Evolutionary conservation across 2,797 vertebrate species (phyloP).

Genomic region (Sebastes cheni): DNA sequence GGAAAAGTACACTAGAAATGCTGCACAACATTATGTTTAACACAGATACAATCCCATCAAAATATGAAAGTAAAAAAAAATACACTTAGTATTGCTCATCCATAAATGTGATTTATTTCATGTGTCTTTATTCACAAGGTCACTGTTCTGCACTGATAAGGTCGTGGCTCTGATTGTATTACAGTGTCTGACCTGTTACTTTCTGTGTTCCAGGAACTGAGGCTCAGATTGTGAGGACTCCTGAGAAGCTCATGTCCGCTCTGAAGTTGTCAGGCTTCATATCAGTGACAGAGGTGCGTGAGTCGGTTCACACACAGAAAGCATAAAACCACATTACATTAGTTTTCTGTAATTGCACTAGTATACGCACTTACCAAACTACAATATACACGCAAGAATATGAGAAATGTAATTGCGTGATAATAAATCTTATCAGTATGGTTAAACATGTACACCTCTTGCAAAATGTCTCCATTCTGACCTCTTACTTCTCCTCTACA

Average conservation of each 20-base stretch:
- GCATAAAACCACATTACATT: not conserved
- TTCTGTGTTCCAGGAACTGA: conserved; percentile 35
- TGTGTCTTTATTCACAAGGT: not conserved
- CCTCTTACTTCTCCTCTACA: not conserved
- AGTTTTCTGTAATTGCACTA: not conserved
- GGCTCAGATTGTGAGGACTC: conserved; percentile 35
- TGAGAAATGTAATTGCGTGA: not conserved
- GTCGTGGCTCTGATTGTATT: not conserved
- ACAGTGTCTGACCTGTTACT: not conserved
- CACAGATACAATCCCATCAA: not conserved
- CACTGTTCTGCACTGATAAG: not conserved
- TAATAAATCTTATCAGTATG: not conserved
- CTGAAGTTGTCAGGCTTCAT: conserved; percentile 71
- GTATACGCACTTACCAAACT: not conserved
- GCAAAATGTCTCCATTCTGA: not conserved
- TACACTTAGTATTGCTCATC: not conserved
- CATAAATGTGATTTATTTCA: not conserved
- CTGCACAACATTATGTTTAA: not conserved
- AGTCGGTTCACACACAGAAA: not conserved
- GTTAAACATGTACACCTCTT: not conserved
- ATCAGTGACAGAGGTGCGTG: conserved; percentile 62
- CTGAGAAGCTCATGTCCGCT: conserved; percentile 51
- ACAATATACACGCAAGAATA: not conserved
- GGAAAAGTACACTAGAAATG: not conserved
- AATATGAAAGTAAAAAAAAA: not conserved